Base-by-base conservation (phyloP, 2,113 vertebrate species). In the Tychaedon coryphoeus region DNA sequence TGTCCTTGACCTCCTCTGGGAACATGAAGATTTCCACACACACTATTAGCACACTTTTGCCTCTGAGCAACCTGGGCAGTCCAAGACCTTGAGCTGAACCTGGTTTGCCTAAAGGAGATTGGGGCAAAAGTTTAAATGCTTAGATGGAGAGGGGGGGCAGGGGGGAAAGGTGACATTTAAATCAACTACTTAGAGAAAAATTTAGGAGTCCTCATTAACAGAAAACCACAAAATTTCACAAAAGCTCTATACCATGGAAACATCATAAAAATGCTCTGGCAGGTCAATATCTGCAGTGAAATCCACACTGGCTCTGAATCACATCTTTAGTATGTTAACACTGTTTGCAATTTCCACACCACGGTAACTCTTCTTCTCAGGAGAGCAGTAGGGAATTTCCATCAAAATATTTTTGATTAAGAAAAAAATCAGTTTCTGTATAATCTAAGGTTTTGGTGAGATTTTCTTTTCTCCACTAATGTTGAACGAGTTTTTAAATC, bases 91-190 rank as follows among this genome's bases (percentile, higher is more conserved):
- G 22, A 88, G 78, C 29, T 70, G 45, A 91, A 79, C 12, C 24
- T 43, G 31, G 8, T 54, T 62, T 83, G 50, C 47, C 51, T 90
- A 86, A 91, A 90, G 47, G 11, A 86, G 12, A 7, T 22, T 69
- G 43, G 15, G 60, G 6, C 19, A 72, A 57, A 18, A 71, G 14
- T 23, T 76, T 69, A 90, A 82, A 85, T 28, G 14, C 4, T 11
- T 26, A 50, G 65, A 8, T 28, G 4, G 40, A 10, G 43, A 43
- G 18, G 4, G 4, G 9, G 3, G 36, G 12, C 1, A 9, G 1
- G 33, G 4, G 5, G 9, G 10, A 36, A 26, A 34, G 5, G 10
- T 42, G 19, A 45, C 14, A 72, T 42, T 75, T 87, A 69, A 93
- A 69, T 51, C 6, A 14, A 51, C 23, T 60, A 19, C 65, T 71